A percentile compares a stretch with the other conserved stretches of the same genome.
Conservation (phyloP, 92 coral and sea anemone species). For the Metridium senile region DNA sequence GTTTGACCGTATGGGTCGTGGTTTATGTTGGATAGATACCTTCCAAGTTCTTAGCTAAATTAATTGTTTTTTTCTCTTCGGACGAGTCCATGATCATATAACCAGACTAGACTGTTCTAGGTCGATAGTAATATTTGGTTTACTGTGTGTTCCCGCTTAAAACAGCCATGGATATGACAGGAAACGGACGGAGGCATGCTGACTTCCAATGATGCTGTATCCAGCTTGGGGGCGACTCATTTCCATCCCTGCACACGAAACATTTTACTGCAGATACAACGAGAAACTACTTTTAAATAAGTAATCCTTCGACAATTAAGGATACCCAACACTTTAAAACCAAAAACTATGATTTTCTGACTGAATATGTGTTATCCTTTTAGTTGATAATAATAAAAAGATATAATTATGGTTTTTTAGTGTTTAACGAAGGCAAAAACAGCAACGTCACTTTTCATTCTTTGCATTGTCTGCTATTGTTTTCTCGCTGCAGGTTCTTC, state of each 20-base stretch:
- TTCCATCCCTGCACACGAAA: conserved; percentile 51
- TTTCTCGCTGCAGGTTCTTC: neutral
- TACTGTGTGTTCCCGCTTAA: conserved; percentile 1
- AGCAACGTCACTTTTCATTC: conserved; percentile 13
- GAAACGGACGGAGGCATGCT: conserved; percentile 90
- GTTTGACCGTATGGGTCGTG: neutral
- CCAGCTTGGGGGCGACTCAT: conserved; percentile 50
- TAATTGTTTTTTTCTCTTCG: neutral
- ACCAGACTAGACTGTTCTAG: neutral
- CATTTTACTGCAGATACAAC: neutral
- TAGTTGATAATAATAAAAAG: too few relatives aligned
- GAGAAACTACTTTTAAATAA: neutral
- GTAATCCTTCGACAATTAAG: neutral
- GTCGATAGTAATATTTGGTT: conserved; percentile 4
- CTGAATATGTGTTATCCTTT: too few relatives aligned
- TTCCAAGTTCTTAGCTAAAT: neutral
- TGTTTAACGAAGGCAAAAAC: neutral
- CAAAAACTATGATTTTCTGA: too few relatives aligned
- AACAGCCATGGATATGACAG: conserved; percentile 39
- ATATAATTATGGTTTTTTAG: neutral
- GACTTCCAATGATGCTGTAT: conserved; percentile 29
- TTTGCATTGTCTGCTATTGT: conserved; percentile 1
- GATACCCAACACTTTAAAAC: neutral
- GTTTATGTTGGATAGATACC: conserved; percentile 1
- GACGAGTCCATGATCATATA: neutral